Percentiles rank a stretch among this genome's conserved stretches.
These are phyloP conservation scores for Dugesia japonica DNA, from an alignment of 2,888 invertebrate genomes.

Conservation along the genomic window DNA sequence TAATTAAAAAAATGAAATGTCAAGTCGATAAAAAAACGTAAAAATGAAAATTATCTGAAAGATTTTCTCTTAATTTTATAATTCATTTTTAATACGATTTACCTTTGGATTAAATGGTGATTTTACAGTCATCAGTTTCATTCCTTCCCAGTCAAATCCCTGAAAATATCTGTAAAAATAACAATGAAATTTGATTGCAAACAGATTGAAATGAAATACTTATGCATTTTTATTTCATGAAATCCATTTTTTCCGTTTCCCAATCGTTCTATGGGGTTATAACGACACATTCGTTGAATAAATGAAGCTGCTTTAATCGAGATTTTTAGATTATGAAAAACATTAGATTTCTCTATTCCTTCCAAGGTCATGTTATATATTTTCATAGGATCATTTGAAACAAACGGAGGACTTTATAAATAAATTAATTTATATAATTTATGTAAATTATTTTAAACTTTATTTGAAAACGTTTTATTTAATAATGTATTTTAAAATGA, in stretches of 20 bases:
- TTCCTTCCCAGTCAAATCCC: slow-evolving; percentile 71
- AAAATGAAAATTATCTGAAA: too few species aligned
- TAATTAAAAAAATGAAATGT: too few species aligned
- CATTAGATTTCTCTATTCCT: slow-evolving; percentile 62
- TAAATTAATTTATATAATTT: too few species aligned
- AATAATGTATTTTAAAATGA: too few species aligned
- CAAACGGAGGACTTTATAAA: slow-evolving; percentile 64
- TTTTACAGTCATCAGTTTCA: slow-evolving; percentile 38
- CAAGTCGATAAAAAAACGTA: too few species aligned
- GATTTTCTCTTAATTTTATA: too few species aligned
- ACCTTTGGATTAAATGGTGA: slow-evolving; percentile 43
- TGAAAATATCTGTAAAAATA: slow-evolving; percentile 63
- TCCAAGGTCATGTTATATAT: slow-evolving; percentile 78
- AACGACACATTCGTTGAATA: slow-evolving; percentile 68
- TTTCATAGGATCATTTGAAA: slow-evolving; percentile 74
- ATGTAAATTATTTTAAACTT: too few species aligned
- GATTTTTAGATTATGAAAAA: slow-evolving; percentile 67
- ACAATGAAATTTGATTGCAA: slow-evolving; percentile 21
- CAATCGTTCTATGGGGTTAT: slow-evolving; percentile 68
- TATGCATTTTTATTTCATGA: slow-evolving; percentile 66
- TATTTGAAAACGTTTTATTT: too few species aligned
- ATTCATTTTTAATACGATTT: slow-evolving; percentile 15
- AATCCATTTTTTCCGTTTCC: slow-evolving; percentile 74
- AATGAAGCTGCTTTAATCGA: slow-evolving; percentile 63
- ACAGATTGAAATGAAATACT: slow-evolving; percentile 50